Conservation (phyloP, 2,113 vertebrate genomes). For the Hippocampus guttulatus region DNA sequence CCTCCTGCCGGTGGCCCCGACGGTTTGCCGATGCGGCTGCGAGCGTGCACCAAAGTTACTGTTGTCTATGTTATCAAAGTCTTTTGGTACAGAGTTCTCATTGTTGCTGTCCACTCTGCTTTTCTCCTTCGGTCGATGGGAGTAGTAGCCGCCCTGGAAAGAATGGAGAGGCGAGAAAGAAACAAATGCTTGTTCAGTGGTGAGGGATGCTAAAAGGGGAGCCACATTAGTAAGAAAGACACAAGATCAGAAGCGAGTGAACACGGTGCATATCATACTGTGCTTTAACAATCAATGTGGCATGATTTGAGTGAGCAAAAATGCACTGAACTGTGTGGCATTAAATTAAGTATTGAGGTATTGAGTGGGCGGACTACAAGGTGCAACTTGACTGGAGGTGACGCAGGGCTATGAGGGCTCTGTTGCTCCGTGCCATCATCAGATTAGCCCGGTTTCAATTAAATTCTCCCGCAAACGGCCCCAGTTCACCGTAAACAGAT, state of each 20-base stretch:
- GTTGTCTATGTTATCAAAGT: constrained; percentile 97
- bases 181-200: constrained; percentile 16
- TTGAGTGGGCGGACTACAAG: constrained; percentile 42
- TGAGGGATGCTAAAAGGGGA: constrained; percentile 1
- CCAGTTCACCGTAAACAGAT: constrained; percentile 56
- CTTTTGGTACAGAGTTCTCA: constrained; percentile 96
- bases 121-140: constrained; percentile 92
- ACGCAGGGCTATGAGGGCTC: constrained; percentile 28
- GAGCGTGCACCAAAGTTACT: constrained; percentile 92
- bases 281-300: constrained; percentile 59
- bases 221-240: constrained; percentile 17
- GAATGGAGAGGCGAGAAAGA: constrained; percentile 15
- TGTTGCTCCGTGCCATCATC: constrained; percentile 43
- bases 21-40: constrained; percentile 80
- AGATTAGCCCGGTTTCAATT: constrained; percentile 69
- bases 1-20: constrained; percentile 64
- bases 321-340: constrained; percentile 52
- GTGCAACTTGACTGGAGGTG: constrained; percentile 48
- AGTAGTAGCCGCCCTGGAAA: constrained; percentile 87
- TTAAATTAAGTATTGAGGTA: constrained; percentile 60
- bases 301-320: constrained; percentile 45
- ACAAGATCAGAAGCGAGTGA: constrained; percentile 50
- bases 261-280: constrained; percentile 54
- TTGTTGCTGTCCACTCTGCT: constrained; percentile 94
- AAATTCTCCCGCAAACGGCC: constrained; percentile 56